phyloP scores from a whole-genome alignment of 2,888 invertebrate species.

The Ellobium chinense region DNA sequence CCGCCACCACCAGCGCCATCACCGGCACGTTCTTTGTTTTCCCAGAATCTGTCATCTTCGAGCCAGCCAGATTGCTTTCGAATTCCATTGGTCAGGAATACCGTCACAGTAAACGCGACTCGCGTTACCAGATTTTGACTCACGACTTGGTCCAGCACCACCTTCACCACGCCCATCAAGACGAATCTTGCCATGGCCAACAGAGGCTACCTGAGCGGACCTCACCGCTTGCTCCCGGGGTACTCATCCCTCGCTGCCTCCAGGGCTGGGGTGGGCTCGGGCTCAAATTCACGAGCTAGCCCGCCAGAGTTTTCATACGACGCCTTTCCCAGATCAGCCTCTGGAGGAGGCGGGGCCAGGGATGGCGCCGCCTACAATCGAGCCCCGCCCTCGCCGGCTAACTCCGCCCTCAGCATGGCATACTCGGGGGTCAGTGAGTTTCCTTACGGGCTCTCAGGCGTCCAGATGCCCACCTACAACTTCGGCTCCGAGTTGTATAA shows the following conservation, averaged over 20 bases:
- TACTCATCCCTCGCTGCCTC: conserved; percentile 27
- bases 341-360: conserved; percentile 17
- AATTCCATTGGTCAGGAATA: background rate
- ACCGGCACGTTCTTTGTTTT: too few species aligned
- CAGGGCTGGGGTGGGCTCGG: conserved; percentile 28
- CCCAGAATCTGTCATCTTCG: background rate
- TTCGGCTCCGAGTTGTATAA: conserved; percentile 70
- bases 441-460: conserved; percentile 72
- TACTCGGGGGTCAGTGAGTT: conserved; percentile 54
- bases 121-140: background rate
- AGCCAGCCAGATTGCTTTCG: background rate
- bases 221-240: conserved; percentile 36
- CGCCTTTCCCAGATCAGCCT: conserved; percentile 17
- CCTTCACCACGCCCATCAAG: background rate
- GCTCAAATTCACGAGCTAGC: conserved; percentile 18
- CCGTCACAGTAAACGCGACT: background rate
- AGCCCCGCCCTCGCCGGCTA: conserved; percentile 35
- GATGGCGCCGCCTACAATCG: conserved; percentile 27
- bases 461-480: conserved; percentile 70
- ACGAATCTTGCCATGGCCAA: conserved; percentile 21
- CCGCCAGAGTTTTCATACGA: conserved; percentile 42
- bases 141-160: too few species aligned
- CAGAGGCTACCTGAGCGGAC: conserved; percentile 31
- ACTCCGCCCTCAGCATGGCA: conserved; percentile 39
- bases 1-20: too few species aligned